Evolutionary conservation across 2,888 invertebrate species (phyloP).

Genomic region (Chromoteleia sp.): DNA sequence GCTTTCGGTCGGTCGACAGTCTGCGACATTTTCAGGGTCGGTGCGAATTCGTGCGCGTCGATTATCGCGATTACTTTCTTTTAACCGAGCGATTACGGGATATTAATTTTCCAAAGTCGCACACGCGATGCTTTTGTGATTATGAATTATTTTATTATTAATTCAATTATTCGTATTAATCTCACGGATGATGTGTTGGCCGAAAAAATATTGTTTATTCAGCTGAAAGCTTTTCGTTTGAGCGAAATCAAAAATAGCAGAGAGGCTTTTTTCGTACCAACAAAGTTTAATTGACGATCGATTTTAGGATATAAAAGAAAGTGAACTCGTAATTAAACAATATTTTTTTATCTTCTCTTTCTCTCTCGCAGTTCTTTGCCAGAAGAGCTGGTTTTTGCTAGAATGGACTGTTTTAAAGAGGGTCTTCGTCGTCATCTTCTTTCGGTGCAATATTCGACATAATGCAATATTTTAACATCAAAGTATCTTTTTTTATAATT

Average conservation of each 20-base stretch:
- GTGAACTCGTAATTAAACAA: conserved; percentile 10
- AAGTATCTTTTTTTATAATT: no score
- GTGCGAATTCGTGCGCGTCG: conserved; percentile 3
- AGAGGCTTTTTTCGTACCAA: conserved; percentile 12
- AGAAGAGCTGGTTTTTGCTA: no score
- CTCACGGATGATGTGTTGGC: conserved; percentile 1
- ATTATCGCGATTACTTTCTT: conserved; percentile 11
- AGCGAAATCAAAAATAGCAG: conserved; percentile 1
- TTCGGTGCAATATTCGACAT: no score
- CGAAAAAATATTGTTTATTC: conserved; percentile 42
- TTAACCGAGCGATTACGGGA: no score
- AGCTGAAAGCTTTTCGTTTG: conserved; percentile 28
- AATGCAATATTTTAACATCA: no score
- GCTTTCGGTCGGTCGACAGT: neutral
- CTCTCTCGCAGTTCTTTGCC: neutral
- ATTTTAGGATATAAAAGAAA: conserved; percentile 22
- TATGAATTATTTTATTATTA: conserved; percentile 40
- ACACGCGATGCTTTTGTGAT: neutral
- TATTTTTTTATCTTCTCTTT: neutral
- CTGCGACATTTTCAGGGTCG: conserved; percentile 4
- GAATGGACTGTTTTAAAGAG: no score
- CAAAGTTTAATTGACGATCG: conserved; percentile 26
- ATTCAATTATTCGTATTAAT: conserved; percentile 33
- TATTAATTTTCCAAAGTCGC: conserved; percentile 17
- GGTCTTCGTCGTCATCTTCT: no score